These are phyloP conservation scores for Macrocentrus cingulum DNA, from an alignment of 1,140 invertebrate species.

Conservation along the genomic window DNA sequence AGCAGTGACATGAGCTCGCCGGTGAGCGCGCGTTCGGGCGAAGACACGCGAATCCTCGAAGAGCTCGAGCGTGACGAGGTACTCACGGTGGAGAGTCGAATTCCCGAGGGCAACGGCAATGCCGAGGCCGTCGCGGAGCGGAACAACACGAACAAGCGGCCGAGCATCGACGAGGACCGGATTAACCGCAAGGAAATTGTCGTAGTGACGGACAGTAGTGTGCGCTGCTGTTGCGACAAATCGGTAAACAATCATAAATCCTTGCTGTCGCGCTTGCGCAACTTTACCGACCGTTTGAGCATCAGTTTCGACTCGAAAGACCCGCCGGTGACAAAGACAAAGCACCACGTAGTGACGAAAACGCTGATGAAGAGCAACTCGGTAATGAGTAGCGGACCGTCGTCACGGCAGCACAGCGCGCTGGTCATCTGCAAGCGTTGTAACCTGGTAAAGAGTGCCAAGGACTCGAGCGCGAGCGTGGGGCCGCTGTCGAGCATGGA, in stretches of 20 bases:
- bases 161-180: slow-evolving; percentile 19
- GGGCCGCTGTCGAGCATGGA: slow-evolving; percentile 36
- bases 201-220: slow-evolving; percentile 5
- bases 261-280: slow-evolving; percentile 46
- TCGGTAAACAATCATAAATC: slow-evolving; percentile 48
- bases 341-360: slow-evolving; percentile 31
- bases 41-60: slow-evolving; percentile 46
- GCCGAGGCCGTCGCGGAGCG: slow-evolving; percentile 22
- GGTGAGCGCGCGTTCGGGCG: slow-evolving; percentile 44
- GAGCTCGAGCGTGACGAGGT: slow-evolving; percentile 45
- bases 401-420: slow-evolving; percentile 29
- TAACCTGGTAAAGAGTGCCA: slow-evolving; percentile 39
- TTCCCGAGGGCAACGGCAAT: slow-evolving; percentile 40
- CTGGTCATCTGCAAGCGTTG: slow-evolving; percentile 45
- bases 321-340: slow-evolving; percentile 34
- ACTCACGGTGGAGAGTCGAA: slow-evolving; percentile 22
- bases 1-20: slow-evolving; percentile 50
- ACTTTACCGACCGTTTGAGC: slow-evolving; percentile 50
- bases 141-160: slow-evolving; percentile 32
- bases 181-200: slow-evolving; percentile 18
- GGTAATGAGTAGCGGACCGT: slow-evolving; percentile 30
- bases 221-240: slow-evolving; percentile 48
- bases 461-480: slow-evolving; percentile 29
- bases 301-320: slow-evolving; percentile 54
- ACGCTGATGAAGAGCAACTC: slow-evolving; percentile 46